Evolutionary conservation across 53 echinoderm and acorn worm species (phyloP).

Genomic region (Luidia sarsii): DNA sequence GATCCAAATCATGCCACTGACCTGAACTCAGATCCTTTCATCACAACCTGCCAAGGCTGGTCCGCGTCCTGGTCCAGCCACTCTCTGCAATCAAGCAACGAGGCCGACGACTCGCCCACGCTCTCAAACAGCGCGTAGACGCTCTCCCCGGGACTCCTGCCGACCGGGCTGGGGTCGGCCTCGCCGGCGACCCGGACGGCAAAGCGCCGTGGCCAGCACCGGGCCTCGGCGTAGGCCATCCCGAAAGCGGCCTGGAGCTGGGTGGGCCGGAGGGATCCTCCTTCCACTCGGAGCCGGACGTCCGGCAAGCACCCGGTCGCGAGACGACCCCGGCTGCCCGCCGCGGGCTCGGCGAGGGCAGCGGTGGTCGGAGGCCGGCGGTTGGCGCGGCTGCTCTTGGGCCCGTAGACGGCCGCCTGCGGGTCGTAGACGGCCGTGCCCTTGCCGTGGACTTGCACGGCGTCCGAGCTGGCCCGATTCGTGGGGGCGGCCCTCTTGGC

Average conservation of each 20-base stretch:
- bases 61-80: background rate
- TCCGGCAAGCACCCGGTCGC: background rate
- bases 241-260: constrained; percentile 46
- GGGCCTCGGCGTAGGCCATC: constrained; percentile 48
- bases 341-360: background rate
- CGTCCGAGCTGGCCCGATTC: background rate
- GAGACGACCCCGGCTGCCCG: background rate
- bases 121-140: constrained; percentile 23
- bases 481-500: background rate
- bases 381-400: background rate
- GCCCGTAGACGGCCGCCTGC: background rate
- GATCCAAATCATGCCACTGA: background rate
- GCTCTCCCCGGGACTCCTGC: background rate
- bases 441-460: constrained; percentile 2
- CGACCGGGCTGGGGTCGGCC: background rate
- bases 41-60: constrained; percentile 20
- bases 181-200: constrained; percentile 25
- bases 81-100: no score
- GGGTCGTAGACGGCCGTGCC: constrained; percentile 18
- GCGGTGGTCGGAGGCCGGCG: background rate
- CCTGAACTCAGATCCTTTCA: constrained; percentile 6
- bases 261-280: constrained; percentile 2
- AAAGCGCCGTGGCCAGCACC: constrained; percentile 55
- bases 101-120: no score
- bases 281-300: background rate